These are phyloP conservation scores for Spea hammondii DNA, from an alignment of 2,797 vertebrate species.

Conservation along the genomic window DNA sequence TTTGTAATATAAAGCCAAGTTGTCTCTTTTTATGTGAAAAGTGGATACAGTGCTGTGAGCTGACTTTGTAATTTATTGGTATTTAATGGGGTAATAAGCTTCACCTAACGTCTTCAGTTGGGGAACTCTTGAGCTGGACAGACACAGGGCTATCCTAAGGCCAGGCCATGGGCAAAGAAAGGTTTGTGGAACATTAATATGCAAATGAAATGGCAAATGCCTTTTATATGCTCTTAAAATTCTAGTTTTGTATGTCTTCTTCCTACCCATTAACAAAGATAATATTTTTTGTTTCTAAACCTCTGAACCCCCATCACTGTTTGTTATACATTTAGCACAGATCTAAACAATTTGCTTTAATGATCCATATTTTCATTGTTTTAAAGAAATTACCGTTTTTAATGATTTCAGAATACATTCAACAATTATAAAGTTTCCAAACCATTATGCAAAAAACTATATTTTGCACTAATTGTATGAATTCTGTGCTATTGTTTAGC, in stretches of 20 bases:
- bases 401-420: slow-evolving; percentile 28
- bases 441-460: slow-evolving; percentile 21
- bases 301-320: neutral
- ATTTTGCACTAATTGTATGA: slow-evolving; percentile 37
- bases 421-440: slow-evolving; percentile 15
- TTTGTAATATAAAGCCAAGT: no score
- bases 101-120: slow-evolving; percentile 26
- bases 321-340: neutral
- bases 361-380: slow-evolving; percentile 20
- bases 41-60: slow-evolving; percentile 14
- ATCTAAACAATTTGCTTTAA: neutral
- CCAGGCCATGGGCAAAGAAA: no score
- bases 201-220: no score
- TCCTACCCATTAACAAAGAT: no score
- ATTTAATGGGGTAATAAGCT: slow-evolving; percentile 39
- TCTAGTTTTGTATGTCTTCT: no score
- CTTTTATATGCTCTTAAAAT: no score
- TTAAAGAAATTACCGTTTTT: slow-evolving; percentile 30
- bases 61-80: slow-evolving; percentile 33
- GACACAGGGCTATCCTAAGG: no score
- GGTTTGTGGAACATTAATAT: no score
- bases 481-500: slow-evolving; percentile 41
- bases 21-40: no score
- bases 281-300: no score
- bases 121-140: no score